Evolutionary conservation across 1,140 invertebrate species (phyloP), one percentile per base, ranked within the genome.

Genomic region (Thaumetopoea pityocampa): DNA sequence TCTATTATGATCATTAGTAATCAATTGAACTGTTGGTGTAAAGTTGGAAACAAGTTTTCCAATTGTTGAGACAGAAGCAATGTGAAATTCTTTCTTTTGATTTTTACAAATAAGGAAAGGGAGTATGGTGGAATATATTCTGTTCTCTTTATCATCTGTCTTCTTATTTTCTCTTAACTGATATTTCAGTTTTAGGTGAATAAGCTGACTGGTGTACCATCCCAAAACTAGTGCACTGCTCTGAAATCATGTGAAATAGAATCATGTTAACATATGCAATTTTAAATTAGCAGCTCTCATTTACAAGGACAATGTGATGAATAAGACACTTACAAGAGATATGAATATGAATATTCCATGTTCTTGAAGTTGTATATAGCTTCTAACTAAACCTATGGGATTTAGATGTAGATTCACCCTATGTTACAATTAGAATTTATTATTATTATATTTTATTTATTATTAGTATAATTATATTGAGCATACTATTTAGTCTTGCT

Each of bases 121-220:
- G 5, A 56, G 37, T n/a, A 76, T 32, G 19, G 43, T 23, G 17
- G 42, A 38, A 10, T 65, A 20, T 7, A 72, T 35, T 28, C 47
- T 59, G 17, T 56, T 58, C 4, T 48, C 42, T 1, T 47, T 18
- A 20, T 12, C 40, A 30, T 42, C 59, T 24, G 45, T 51, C 8
- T 53, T 51, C 8, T 49, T 34, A 20, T 40, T 30, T 7, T 48
- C 18, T 18, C 60, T 56, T 6, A 35, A 35, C 29, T 68, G 44
- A 27, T 60, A 57, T 38, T 80, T 85, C 9, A 64, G 48, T 10
- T 70, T 80, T 6, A 84, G 40, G 51, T 81, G 77, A 8, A 85
- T 53, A 3, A 86, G 36, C 34, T 87, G 84, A 40, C 71, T 83
- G 23, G 82, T 61, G 38, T 86, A 87, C 80, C 85, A 86, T 1